Evolutionary conservation across 2,113 vertebrate species (phyloP).

Genomic region (Tor tambroides): DNA sequence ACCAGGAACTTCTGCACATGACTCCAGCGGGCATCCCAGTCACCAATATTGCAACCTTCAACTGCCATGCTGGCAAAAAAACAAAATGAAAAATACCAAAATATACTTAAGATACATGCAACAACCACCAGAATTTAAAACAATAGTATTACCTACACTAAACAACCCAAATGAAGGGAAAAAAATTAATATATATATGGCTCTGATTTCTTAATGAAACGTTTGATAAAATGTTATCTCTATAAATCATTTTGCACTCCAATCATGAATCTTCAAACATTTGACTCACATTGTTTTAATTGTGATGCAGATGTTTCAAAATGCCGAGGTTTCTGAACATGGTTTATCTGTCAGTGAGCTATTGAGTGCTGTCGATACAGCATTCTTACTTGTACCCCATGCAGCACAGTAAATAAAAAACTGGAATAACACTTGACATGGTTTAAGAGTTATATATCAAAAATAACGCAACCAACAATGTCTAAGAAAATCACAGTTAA

Average conservation of each 20-base stretch:
- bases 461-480: not conserved
- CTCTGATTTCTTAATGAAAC: not conserved
- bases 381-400: not conserved
- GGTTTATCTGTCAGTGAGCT: too few species aligned
- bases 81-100: constrained; percentile 74
- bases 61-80: constrained; percentile 89
- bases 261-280: not conserved
- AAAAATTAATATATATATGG: not conserved
- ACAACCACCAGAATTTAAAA: not conserved
- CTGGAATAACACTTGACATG: not conserved
- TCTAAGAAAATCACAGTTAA: not conserved
- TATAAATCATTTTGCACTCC: not conserved
- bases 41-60: constrained; percentile 86
- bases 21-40: constrained; percentile 98
- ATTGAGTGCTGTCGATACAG: not conserved
- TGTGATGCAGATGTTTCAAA: not conserved
- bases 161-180: not conserved
- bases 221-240: not conserved
- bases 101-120: not conserved
- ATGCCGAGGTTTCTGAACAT: not conserved
- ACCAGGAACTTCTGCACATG: constrained; percentile 97
- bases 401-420: not conserved
- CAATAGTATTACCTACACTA: not conserved
- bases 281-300: not conserved
- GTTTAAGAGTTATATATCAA: not conserved